A percentile compares a stretch with the other conserved stretches of the same genome.
phyloP scores from a whole-genome alignment of 2,888 invertebrate species.

The Drosophila ustulata region DNA sequence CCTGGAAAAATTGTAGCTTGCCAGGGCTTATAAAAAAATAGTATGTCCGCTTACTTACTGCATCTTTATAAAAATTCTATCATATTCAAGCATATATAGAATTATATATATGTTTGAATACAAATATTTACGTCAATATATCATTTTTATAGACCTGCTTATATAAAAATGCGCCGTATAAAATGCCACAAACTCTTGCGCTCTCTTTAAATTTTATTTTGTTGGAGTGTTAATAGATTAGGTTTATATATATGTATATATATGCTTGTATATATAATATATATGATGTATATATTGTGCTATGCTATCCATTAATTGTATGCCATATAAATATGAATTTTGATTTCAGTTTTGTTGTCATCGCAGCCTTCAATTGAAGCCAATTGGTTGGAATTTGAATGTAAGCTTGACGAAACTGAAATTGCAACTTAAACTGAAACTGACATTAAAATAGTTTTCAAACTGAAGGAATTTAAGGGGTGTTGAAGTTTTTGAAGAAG shows the following conservation, averaged over 20 bases:
- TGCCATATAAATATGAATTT: conserved; percentile 76
- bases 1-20: conserved; percentile 72
- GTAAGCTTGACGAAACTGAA: conserved; percentile 33
- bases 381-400: conserved; percentile 69
- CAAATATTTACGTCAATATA: conserved; percentile 48
- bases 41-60: conserved; percentile 75
- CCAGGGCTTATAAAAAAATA: conserved; percentile 77
- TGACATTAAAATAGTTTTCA: background rate
- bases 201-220: conserved; percentile 51
- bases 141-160: conserved; percentile 69
- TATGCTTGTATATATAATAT: conserved; percentile 38
- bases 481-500: conserved; percentile 1
- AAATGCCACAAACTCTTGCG: conserved; percentile 69
- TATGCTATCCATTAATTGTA: conserved; percentile 55
- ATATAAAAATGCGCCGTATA: conserved; percentile 78
- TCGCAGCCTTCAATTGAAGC: conserved; percentile 79
- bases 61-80: conserved; percentile 74
- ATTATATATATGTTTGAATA: conserved; percentile 28
- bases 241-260: conserved; percentile 40
- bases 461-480: conserved; percentile 1
- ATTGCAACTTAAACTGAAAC: background rate
- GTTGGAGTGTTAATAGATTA: conserved; percentile 60
- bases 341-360: conserved; percentile 75
- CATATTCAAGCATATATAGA: conserved; percentile 33
- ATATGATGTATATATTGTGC: conserved; percentile 35